Conservation (phyloP, 2,113 vertebrate species). For the Upupa epops region DNA sequence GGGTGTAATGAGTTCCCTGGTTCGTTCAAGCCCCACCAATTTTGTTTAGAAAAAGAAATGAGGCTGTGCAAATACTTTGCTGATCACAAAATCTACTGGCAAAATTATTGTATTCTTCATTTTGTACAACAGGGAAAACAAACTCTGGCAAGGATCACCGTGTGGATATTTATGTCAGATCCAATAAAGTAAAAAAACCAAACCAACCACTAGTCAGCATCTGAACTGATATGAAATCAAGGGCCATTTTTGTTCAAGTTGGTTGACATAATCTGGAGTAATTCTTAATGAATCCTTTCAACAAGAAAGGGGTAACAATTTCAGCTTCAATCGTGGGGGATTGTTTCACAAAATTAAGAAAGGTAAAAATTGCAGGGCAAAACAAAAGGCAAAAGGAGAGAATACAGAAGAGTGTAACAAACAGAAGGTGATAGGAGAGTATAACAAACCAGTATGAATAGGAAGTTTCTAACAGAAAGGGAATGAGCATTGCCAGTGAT, state of each 20-base stretch:
- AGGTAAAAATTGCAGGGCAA: background rate
- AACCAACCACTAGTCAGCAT: background rate
- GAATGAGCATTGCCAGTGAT: background rate
- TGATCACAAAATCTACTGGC: constrained; percentile 73
- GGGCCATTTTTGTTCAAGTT: constrained; percentile 22
- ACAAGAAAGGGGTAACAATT: constrained; percentile 32
- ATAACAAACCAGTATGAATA: background rate
- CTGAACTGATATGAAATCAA: constrained; percentile 35
- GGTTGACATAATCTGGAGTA: constrained; percentile 49
- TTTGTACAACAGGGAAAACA: constrained; percentile 66
- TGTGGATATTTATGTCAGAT: constrained; percentile 53
- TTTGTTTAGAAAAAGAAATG: constrained; percentile 72
- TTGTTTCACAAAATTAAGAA: background rate
- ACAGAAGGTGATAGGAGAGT: background rate
- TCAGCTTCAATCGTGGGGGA: background rate
- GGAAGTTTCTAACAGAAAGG: background rate
- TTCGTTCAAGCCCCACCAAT: constrained; percentile 57
- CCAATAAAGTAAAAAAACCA: constrained; percentile 31
- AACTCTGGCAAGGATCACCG: constrained; percentile 30
- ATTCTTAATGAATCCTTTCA: constrained; percentile 44
- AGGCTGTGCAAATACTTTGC: constrained; percentile 64
- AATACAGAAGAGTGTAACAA: background rate
- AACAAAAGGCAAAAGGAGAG: too few relatives aligned
- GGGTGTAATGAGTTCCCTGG: constrained; percentile 33
- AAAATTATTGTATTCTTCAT: constrained; percentile 48